These are phyloP conservation scores for Melipona beecheii DNA, from an alignment of 2,888 invertebrate genomes.

Conservation along the genomic window DNA sequence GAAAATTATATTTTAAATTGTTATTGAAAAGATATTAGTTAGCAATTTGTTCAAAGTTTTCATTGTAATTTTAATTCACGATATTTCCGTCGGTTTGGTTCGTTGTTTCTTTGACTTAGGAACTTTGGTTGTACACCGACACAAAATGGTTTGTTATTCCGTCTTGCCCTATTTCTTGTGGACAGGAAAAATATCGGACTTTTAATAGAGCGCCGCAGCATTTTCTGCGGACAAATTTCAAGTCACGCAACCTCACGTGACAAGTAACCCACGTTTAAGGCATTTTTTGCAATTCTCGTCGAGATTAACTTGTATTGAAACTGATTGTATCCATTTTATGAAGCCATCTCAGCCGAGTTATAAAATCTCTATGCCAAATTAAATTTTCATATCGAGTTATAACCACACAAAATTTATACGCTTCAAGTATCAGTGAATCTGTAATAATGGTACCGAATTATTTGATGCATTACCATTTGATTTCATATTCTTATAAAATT, in stretches of 20 bases:
- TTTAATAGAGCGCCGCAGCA: constrained; percentile 12
- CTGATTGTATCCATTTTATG: neutral
- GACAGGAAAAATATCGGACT: constrained; percentile 27
- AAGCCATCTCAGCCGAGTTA: neutral
- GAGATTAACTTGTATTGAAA: neutral
- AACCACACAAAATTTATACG: too few species aligned
- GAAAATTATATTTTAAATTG: neutral
- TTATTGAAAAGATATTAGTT: neutral
- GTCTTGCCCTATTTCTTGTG: constrained; percentile 29
- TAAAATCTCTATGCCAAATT: neutral
- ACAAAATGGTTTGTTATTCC: constrained; percentile 2
- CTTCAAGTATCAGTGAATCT: neutral
- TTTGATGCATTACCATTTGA: neutral
- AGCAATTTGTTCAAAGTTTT: neutral
- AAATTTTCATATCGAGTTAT: too few species aligned
- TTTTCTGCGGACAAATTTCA: constrained; percentile 25
- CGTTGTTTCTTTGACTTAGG: neutral
- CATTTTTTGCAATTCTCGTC: neutral
- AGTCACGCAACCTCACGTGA: constrained; percentile 29
- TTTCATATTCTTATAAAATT: neutral
- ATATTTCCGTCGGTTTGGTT: neutral
- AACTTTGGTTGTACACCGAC: neutral
- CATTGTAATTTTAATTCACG: too few species aligned
- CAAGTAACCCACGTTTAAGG: neutral
- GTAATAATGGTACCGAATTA: neutral